Percentiles rank a stretch among this genome's conserved stretches.
Evolutionary conservation across 2,113 vertebrate genomes (phyloP).

Genomic region (Arizona elegans): DNA sequence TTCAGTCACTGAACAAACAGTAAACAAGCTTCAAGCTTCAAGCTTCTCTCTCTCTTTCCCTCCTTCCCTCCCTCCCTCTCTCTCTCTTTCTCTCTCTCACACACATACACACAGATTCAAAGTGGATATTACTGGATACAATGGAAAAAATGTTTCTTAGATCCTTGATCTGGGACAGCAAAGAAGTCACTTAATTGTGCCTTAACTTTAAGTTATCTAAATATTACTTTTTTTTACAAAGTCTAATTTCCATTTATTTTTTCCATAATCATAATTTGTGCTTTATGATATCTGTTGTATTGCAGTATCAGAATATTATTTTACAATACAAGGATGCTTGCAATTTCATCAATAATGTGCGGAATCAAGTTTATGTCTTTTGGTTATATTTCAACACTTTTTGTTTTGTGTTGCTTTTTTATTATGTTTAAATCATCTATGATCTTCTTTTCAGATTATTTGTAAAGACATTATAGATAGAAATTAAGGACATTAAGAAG

Average conservation of each 20-base stretch:
- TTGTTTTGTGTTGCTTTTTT: not conserved
- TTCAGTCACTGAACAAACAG: not conserved
- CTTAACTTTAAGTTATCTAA: not conserved
- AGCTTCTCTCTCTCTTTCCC: too few species aligned
- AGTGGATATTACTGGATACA: not conserved
- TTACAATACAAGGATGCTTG: not conserved
- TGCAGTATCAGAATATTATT: rapidly evolving
- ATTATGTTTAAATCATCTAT: constrained; percentile 13
- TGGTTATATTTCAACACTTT: not conserved
- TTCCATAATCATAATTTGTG: not conserved
- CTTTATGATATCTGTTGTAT: not conserved
- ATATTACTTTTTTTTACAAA: not conserved
- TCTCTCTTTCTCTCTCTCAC: not conserved
- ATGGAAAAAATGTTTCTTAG: not conserved
- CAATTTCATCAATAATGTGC: not conserved
- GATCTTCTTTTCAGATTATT: constrained; percentile 50
- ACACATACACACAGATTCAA: not conserved
- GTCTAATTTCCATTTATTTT: not conserved
- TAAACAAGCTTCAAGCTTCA: not conserved
- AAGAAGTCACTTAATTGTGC: not conserved
- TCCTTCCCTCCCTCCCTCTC: too few species aligned
- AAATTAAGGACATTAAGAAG: constrained; percentile 50
- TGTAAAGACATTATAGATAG: constrained; percentile 1
- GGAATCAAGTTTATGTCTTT: not conserved
- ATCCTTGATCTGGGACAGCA: not conserved